A percentile compares a stretch with the other conserved stretches of the same genome.
phyloP scores from a whole-genome alignment of 2,888 invertebrate species.

The Metallyticus violacea region DNA sequence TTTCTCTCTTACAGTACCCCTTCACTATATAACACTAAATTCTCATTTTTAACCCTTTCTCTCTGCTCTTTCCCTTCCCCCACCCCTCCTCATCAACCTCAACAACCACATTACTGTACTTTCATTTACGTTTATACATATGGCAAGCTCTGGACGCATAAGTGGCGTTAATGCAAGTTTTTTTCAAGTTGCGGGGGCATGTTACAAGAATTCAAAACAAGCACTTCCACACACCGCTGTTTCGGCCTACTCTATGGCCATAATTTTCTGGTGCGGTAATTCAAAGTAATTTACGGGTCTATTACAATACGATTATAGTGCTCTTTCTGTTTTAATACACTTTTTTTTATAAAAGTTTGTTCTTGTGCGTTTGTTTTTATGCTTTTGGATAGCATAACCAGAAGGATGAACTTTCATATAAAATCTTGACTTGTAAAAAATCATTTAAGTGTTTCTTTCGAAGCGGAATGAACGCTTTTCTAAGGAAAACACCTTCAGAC shows the following conservation, averaged over 20 bases:
- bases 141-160: background rate
- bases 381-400: background rate
- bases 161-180: background rate
- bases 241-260: background rate
- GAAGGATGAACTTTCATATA: background rate
- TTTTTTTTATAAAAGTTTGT: background rate
- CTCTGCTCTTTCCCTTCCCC: background rate
- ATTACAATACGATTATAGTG: background rate
- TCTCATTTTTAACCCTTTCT: background rate
- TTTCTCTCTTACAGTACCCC: background rate
- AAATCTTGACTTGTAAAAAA: background rate
- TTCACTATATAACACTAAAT: background rate
- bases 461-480: too few relatives aligned
- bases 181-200: background rate
- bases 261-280: background rate
- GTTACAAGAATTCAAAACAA: background rate
- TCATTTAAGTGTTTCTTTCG: background rate
- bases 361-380: background rate
- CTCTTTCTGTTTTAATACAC: background rate
- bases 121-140: background rate
- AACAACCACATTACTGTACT: background rate
- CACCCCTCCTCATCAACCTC: background rate
- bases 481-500: too few relatives aligned
- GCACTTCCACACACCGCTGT: background rate
- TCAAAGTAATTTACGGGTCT: background rate